Evolutionary conservation across 2,113 vertebrate genomes (phyloP), one percentile per base, ranked within the genome.

Genomic region (Clarias macrocephalus): DNA sequence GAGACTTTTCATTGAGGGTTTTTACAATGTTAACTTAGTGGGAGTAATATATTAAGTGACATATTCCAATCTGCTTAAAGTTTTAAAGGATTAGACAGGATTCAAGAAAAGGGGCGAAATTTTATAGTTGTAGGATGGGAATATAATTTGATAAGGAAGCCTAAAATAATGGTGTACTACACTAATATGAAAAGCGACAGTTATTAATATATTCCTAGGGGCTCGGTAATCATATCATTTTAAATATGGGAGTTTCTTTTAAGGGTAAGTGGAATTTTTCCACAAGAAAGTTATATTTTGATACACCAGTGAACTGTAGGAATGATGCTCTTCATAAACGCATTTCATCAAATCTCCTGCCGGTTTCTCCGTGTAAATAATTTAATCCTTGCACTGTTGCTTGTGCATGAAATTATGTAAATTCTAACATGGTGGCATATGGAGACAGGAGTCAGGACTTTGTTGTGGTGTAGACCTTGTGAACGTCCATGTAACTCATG

Each of bases 371-470:
- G 23, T 52, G 73, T 76, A 52, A 76, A 76, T 76, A 56, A 56
- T 56, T 79, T n/a, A 56, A 79, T 79, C 75, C 75, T 56, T 79
- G 75, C 52, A 8, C 25, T 79, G 48, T n/a, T 54, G 75, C 48
- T 76, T 54, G 42, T 52, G 42, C 37, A 76, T 76, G 12, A 52
- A 76, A 76, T 76, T 13, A 76, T 76, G 73, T 76, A 13, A 76
- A 52, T 76, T 57, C n/a, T 3, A 30, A 11, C n/a, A 30, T 4
- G 54, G 54, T 30, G 76, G 33, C 54, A 80, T 80, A 28, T 28
- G n/a, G n/a, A 80, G 54, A 57, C 76, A 54, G 13, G 11, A 76
- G 23, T 15, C 7, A 23, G 15, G 42, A 54, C 73, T 56, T 30
- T 57, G 75, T 16, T 56, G 75, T 28, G 13, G 13, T 79, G 52